Percentiles rank a stretch among this genome's conserved stretches.
Conservation (phyloP, 2,888 invertebrate species). For the Ariolimax columbianus region DNA sequence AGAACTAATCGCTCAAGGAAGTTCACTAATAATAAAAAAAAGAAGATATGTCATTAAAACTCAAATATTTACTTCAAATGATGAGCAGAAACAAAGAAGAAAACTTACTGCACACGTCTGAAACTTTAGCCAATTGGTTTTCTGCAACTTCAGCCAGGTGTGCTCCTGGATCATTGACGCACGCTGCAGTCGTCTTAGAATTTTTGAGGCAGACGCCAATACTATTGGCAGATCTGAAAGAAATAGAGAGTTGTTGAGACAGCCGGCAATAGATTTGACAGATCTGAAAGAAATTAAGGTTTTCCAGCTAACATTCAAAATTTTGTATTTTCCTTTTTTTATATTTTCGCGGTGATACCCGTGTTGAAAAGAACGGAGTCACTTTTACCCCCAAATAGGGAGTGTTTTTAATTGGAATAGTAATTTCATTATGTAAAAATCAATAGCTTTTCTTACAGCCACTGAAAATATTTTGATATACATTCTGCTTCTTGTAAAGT, state of each 20-base stretch:
- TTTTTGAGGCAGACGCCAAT: neutral
- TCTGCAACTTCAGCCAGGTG: neutral
- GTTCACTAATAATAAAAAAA: no score
- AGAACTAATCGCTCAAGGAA: no score
- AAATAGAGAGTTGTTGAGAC: neutral
- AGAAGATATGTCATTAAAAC: no score
- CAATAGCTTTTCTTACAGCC: no score
- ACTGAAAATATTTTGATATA: no score
- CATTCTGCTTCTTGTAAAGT: no score
- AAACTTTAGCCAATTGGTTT: slow-evolving; percentile 1
- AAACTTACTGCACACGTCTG: slow-evolving; percentile 5
- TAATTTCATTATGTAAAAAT: no score
- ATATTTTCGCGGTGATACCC: no score
- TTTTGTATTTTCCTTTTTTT: no score
- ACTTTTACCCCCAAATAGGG: no score
- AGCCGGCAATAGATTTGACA: neutral
- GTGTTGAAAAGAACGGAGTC: no score
- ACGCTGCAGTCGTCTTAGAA: neutral
- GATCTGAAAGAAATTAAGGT: neutral
- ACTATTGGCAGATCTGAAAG: neutral
- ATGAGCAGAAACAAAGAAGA: neutral
- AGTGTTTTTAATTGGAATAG: no score
- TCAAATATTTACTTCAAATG: neutral
- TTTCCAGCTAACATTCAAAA: neutral
- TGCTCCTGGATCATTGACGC: neutral